Evolutionary conservation across 1,140 invertebrate species (phyloP).

Genomic region (Littorina saxatilis): DNA sequence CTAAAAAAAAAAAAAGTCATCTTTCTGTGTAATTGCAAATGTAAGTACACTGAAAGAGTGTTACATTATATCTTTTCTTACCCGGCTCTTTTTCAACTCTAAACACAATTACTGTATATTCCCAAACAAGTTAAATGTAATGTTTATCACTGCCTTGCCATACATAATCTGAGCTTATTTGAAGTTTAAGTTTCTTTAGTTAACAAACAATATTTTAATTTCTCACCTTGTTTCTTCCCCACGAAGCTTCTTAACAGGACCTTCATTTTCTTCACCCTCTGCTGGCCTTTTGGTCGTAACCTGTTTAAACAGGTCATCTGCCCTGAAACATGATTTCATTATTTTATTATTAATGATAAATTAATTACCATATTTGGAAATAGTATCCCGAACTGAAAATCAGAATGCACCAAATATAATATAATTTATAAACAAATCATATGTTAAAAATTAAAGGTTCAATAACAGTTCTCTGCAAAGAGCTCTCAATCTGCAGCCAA

Average conservation of each 20-base stretch:
- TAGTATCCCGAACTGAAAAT: neutral
- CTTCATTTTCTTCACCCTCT: constrained; percentile 48
- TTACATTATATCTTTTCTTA: neutral
- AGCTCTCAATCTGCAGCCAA: neutral
- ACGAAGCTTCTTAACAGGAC: constrained; percentile 54
- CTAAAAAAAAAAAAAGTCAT: no score
- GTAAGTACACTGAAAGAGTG: neutral
- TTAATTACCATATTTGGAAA: no score
- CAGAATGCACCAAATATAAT: neutral
- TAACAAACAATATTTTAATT: no score
- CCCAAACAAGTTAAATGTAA: neutral
- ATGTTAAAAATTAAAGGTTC: neutral
- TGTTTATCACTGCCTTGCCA: no score
- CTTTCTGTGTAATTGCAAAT: no score
- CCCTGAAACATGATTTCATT: no score
- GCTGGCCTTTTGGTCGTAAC: constrained; percentile 57
- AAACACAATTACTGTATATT: neutral
- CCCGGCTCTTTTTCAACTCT: no score
- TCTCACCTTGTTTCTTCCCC: constrained; percentile 61
- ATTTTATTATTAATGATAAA: no score
- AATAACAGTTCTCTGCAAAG: neutral
- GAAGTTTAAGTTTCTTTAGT: no score
- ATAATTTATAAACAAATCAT: neutral
- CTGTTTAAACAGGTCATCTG: constrained; percentile 61
- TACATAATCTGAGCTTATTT: no score